A percentile compares a stretch with the other conserved stretches of the same genome.
These are phyloP conservation scores for Phalloptychus januarius DNA, from an alignment of 2,797 vertebrate species.

Conservation along the genomic window DNA sequence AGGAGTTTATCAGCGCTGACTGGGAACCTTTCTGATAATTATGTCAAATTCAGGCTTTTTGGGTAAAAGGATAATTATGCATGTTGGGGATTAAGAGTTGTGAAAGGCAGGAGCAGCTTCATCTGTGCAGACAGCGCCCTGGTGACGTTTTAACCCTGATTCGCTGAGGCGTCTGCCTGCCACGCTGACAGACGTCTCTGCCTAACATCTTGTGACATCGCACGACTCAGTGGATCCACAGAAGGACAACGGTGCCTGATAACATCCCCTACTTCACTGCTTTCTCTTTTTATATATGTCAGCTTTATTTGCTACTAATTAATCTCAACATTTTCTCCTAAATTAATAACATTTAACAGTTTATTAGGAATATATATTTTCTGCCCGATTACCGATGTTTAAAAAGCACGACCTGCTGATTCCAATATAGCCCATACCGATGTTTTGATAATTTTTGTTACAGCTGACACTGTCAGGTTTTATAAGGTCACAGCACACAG, in stretches of 20 bases:
- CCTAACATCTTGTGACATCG: constrained; percentile 31
- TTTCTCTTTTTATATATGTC: background rate
- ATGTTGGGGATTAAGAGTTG: background rate
- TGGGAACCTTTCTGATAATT: background rate
- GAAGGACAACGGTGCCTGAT: constrained; percentile 10
- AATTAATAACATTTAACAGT: background rate
- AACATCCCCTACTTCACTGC: background rate
- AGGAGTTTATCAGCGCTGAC: background rate
- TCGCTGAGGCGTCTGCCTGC: constrained; percentile 32
- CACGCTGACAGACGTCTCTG: constrained; percentile 25
- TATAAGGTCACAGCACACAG: too few relatives aligned
- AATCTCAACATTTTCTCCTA: background rate
- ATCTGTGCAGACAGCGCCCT: constrained; percentile 18
- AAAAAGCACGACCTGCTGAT: too few relatives aligned
- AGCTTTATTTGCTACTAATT: background rate
- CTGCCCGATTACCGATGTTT: too few relatives aligned
- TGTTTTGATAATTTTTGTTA: too few relatives aligned
- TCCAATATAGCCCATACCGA: too few relatives aligned
- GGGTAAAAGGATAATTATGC: background rate
- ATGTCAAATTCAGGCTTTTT: background rate
- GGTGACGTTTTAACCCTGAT: constrained; percentile 38
- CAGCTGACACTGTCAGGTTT: too few relatives aligned
- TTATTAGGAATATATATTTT: background rate
- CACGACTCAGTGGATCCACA: constrained; percentile 15
- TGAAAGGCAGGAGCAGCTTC: constrained; percentile 1